Conservation (phyloP, 2,797 vertebrate species). For the Sparus aurata region DNA sequence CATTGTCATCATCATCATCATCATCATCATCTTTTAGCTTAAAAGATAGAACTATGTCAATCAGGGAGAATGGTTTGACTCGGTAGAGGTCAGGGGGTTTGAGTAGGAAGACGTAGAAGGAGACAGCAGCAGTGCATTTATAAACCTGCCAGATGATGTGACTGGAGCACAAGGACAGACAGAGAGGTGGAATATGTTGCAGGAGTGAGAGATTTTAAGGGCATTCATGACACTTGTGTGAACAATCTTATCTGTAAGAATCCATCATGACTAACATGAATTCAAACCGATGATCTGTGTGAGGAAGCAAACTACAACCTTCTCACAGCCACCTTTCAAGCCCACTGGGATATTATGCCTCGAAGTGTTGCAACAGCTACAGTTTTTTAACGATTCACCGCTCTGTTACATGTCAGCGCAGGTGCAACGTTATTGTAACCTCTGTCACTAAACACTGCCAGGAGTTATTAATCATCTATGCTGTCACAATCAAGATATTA, state of each 20-base stretch:
- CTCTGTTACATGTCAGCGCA: background rate
- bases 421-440: background rate
- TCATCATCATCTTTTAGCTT: background rate
- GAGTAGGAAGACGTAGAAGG: background rate
- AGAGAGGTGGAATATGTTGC: background rate
- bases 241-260: background rate
- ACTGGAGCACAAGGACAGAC: background rate
- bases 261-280: slow-evolving; percentile 1
- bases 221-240: background rate
- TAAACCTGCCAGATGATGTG: background rate
- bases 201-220: background rate
- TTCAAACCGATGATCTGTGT: background rate
- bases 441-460: background rate
- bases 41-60: no score
- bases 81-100: background rate
- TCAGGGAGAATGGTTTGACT: no score
- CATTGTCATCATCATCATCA: no score
- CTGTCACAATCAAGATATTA: background rate
- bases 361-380: background rate
- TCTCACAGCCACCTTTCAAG: no score
- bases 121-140: slow-evolving; percentile 1
- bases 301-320: no score
- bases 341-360: background rate
- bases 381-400: background rate
- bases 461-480: background rate